Percentiles rank a stretch among this genome's conserved stretches.
Evolutionary conservation across 2,797 vertebrate species (phyloP).

Genomic region (Nannoperca australis): DNA sequence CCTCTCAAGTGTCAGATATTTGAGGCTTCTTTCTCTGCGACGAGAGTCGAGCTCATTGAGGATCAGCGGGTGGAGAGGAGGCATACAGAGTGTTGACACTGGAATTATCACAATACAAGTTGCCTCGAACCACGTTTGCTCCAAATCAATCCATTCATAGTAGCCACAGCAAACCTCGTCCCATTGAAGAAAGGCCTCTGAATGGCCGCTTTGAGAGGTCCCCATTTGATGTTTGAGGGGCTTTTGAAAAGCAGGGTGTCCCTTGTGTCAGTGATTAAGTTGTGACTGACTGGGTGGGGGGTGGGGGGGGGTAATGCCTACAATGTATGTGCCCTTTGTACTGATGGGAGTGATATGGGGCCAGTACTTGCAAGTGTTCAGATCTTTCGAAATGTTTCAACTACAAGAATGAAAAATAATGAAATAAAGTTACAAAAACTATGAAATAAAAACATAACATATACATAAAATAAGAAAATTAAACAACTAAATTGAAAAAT

Average conservation of each 20-base stretch:
- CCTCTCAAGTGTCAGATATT: conserved; percentile 68
- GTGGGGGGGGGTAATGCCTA: conserved; percentile 53
- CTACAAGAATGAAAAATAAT: not conserved
- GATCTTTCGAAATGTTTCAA: not conserved
- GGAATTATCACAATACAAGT: conserved; percentile 68
- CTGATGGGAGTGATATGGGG: conserved; percentile 52
- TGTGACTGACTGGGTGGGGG: conserved; percentile 35
- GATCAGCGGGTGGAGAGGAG: conserved; percentile 20
- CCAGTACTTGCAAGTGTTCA: conserved; percentile 4
- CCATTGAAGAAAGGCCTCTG: conserved; percentile 47
- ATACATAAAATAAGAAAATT: not conserved
- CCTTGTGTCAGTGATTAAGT: conserved; percentile 74
- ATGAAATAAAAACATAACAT: not conserved
- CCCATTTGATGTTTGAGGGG: conserved; percentile 71
- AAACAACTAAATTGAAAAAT: not conserved
- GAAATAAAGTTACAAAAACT: too few species aligned
- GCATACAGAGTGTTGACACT: conserved; percentile 58
- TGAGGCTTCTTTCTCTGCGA: conserved; percentile 42
- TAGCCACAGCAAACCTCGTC: conserved; percentile 36
- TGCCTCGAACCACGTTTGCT: conserved; percentile 56
- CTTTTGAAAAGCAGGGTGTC: conserved; percentile 62
- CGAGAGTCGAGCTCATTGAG: conserved; percentile 45
- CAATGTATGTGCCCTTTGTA: conserved; percentile 73
- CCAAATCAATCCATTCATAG: conserved; percentile 61
- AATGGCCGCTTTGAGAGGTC: conserved; percentile 74